phyloP scores from a whole-genome alignment of 2,888 invertebrate species.

The Leuctra nigra region DNA sequence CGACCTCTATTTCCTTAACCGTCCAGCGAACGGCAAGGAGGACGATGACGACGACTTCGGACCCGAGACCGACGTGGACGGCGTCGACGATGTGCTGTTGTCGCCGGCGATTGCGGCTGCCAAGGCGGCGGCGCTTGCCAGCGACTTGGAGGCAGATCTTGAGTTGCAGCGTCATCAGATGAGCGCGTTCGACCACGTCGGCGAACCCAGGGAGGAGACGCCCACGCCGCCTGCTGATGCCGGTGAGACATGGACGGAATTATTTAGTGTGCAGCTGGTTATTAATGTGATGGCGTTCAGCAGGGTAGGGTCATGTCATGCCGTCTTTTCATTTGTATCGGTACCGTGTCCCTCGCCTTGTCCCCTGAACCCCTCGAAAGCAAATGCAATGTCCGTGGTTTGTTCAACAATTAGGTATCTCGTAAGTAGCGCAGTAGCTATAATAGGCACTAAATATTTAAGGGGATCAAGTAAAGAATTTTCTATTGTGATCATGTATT shows the following conservation, averaged over 20 bases:
- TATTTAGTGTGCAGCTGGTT: no score
- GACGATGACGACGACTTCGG: conserved; percentile 60
- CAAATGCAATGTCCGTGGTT: no score
- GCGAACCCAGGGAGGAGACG: conserved; percentile 43
- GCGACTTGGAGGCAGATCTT: conserved; percentile 34
- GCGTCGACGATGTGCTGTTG: conserved; percentile 46
- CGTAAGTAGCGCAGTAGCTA: no score
- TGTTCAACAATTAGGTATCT: no score
- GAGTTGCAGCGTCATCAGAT: conserved; percentile 34
- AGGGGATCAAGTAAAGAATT: no score
- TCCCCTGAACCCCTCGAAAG: no score
- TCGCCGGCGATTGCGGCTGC: conserved; percentile 37
- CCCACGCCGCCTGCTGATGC: conserved; percentile 53
- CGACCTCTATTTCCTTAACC: conserved; percentile 20
- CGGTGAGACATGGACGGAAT: conserved; percentile 42
- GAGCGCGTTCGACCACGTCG: conserved; percentile 34
- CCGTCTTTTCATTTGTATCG: no score
- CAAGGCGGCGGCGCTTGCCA: conserved; percentile 36
- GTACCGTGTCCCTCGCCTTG: no score
- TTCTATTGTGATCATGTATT: no score
- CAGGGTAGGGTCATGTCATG: no score
- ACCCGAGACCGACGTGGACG: conserved; percentile 70
- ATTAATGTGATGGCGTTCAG: no score
- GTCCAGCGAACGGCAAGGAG: conserved; percentile 12
- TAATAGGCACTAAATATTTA: no score